Evolutionary conservation across 1,140 invertebrate species (phyloP).

Genomic region (Ceratitis capitata): DNA sequence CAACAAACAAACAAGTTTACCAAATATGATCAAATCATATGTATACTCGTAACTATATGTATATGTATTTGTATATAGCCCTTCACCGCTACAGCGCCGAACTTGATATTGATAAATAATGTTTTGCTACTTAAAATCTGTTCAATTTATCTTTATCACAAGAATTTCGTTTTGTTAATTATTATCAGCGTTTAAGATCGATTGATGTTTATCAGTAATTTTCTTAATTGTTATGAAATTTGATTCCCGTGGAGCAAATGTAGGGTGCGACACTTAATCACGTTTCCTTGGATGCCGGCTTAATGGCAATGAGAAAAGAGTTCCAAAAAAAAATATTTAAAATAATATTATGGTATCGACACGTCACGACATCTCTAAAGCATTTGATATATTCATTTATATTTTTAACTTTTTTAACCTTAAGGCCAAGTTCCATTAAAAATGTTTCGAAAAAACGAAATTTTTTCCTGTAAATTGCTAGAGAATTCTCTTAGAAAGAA

Average conservation of each 20-base stretch:
- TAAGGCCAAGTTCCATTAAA: no score
- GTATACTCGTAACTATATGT: not conserved
- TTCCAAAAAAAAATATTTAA: no score
- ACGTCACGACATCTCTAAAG: no score
- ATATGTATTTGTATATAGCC: not conserved
- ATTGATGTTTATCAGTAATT: not conserved
- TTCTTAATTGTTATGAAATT: not conserved
- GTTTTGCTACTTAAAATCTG: not conserved
- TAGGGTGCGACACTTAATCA: not conserved
- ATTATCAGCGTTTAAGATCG: not conserved
- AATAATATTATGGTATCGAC: no score
- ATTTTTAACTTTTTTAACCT: no score
- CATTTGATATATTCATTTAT: no score
- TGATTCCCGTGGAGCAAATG: not conserved
- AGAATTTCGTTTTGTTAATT: conserved; percentile 4
- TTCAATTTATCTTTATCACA: not conserved
- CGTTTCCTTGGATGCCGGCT: no score
- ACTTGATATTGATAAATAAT: conserved; percentile 10
- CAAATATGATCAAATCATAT: no score
- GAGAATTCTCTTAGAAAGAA: no score
- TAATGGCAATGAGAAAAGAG: no score
- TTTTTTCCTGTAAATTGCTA: no score
- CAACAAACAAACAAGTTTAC: not conserved
- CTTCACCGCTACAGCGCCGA: not conserved
- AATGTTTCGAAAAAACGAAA: no score